phyloP scores from a whole-genome alignment of 2,113 vertebrate genomes.

The Albula goreensis region DNA sequence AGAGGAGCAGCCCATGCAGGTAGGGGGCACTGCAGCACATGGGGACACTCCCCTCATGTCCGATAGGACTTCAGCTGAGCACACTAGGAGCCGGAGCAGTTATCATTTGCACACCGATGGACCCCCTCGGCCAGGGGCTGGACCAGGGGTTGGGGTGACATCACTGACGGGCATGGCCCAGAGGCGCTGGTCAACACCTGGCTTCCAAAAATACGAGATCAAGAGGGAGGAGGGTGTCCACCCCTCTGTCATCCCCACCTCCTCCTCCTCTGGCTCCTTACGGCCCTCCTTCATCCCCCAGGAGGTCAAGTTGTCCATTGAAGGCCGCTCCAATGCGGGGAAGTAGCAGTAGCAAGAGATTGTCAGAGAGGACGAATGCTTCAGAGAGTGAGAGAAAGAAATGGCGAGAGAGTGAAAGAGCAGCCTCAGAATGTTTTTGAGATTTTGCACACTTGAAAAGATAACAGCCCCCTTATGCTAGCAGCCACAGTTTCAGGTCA shows the following conservation, averaged over 20 bases:
- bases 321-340: conserved; percentile 97
- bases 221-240: conserved; percentile 79
- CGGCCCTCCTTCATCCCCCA: conserved; percentile 95
- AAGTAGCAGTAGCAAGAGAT: conserved; percentile 78
- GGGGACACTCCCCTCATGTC: conserved; percentile 59
- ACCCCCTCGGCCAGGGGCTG: conserved; percentile 46
- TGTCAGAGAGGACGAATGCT: conserved; percentile 23
- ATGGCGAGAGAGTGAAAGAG: conserved; percentile 41
- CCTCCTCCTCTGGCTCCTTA: conserved; percentile 58
- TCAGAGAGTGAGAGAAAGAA: background rate
- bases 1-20: conserved; percentile 58
- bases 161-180: conserved; percentile 57
- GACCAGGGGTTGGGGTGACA: conserved; percentile 42
- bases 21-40: background rate
- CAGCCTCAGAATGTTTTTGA: conserved; percentile 78
- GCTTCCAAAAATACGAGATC: conserved; percentile 87
- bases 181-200: conserved; percentile 84
- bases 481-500: background rate
- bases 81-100: conserved; percentile 70
- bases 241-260: conserved; percentile 55
- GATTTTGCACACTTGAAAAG: conserved; percentile 84
- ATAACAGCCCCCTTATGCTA: conserved; percentile 44
- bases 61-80: conserved; percentile 72
- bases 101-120: conserved; percentile 73
- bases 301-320: conserved; percentile 97